Evolutionary conservation across 2,888 invertebrate species (phyloP).

Genomic region (Spatulosminthurus flaviceps): DNA sequence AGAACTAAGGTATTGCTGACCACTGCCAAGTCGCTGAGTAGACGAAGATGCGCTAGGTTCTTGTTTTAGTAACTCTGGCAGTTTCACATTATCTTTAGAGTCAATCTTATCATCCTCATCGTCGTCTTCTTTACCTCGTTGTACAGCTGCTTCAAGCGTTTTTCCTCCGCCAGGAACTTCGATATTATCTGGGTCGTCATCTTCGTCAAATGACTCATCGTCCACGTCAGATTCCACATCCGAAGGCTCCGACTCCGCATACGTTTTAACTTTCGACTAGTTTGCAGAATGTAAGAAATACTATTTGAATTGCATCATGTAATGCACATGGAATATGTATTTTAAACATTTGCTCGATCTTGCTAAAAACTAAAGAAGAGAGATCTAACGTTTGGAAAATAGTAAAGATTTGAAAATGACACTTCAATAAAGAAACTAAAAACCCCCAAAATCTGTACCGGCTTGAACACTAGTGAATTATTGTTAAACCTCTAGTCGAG

Average conservation of each 20-base stretch:
- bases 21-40: not conserved
- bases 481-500: no score
- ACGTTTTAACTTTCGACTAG: slow-evolving; percentile 45
- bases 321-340: no score
- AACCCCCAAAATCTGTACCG: no score
- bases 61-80: not conserved
- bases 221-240: slow-evolving; percentile 56
- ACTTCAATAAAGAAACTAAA: no score
- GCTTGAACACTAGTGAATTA: no score
- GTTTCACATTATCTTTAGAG: not conserved
- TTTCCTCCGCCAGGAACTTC: slow-evolving; percentile 93
- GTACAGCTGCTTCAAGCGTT: slow-evolving; percentile 79
- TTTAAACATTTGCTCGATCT: no score
- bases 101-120: not conserved
- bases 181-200: slow-evolving; percentile 90
- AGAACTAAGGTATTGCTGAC: not conserved
- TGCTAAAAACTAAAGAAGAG: no score
- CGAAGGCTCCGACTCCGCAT: slow-evolving; percentile 53
- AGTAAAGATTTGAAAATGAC: no score
- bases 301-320: not conserved
- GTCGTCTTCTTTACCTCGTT: slow-evolving; percentile 46
- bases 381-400: no score
- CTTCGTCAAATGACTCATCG: slow-evolving; percentile 66
- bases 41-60: slow-evolving; percentile 39
- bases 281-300: not conserved